Percentiles rank a stretch among this genome's conserved stretches.
phyloP scores from a whole-genome alignment of 2,113 vertebrate genomes.

The Brienomyrus longianalis region DNA sequence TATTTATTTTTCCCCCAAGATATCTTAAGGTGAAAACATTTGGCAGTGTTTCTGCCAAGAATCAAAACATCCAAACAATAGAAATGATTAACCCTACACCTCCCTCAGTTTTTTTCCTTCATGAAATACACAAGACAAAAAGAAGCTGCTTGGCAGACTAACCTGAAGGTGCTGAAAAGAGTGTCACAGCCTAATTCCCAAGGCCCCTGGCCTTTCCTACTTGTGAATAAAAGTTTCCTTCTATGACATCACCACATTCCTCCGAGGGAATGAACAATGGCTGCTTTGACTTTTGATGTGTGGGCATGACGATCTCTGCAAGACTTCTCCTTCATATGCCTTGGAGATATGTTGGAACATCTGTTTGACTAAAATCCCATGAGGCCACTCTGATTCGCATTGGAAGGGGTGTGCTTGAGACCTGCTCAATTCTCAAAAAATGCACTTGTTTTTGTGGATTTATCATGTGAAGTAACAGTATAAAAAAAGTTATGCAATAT shows the following conservation, averaged over 20 bases:
- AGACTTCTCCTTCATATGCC: constrained; percentile 34
- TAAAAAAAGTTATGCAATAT: background rate
- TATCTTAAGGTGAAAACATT: background rate
- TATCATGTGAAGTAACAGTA: background rate
- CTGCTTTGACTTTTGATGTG: constrained; percentile 65
- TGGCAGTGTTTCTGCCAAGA: background rate
- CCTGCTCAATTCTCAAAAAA: background rate
- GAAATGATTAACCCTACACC: too few relatives aligned
- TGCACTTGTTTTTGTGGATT: background rate
- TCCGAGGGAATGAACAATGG: constrained; percentile 67
- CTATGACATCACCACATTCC: constrained; percentile 79
- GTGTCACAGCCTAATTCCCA: background rate
- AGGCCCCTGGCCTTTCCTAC: constrained; percentile 27
- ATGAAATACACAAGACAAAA: background rate
- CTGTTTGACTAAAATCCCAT: constrained; percentile 32
- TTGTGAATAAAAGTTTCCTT: constrained; percentile 63
- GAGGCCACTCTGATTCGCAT: constrained; percentile 1
- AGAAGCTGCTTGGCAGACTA: constrained; percentile 8
- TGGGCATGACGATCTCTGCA: constrained; percentile 48
- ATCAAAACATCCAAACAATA: background rate
- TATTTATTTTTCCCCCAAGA: background rate
- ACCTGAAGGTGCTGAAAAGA: background rate
- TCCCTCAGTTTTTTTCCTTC: too few relatives aligned
- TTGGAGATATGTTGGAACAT: constrained; percentile 35
- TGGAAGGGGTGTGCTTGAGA: background rate